Conservation (phyloP, 1,140 invertebrate genomes). For the Camponotus vicinus region DNA sequence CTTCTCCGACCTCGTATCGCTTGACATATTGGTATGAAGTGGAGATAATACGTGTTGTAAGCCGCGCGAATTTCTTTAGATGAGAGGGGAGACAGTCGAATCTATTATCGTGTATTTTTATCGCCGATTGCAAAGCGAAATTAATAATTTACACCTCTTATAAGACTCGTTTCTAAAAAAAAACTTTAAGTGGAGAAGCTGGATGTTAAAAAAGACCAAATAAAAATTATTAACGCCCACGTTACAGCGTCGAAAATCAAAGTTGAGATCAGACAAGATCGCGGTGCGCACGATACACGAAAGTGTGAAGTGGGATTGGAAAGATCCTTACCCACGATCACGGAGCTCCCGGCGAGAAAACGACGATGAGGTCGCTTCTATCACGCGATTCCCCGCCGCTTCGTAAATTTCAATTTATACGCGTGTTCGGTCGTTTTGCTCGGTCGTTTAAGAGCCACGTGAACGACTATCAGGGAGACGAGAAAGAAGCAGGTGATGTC, state of each 20-base stretch:
- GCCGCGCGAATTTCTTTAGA: background rate
- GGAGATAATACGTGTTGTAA: conserved; percentile 23
- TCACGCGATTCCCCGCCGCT: conserved; percentile 74
- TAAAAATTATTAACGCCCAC: background rate
- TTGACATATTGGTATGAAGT: conserved; percentile 47
- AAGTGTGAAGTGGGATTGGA: conserved; percentile 61
- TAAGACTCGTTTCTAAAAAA: background rate
- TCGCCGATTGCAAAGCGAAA: background rate
- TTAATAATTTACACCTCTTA: background rate
- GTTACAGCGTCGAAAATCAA: background rate
- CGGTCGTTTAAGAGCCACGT: conserved; percentile 73
- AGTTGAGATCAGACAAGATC: conserved; percentile 61
- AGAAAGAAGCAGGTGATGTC: conserved; percentile 65
- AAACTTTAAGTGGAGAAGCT: too few relatives aligned
- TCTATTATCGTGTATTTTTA: conserved; percentile 11
- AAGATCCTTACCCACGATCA: conserved; percentile 68
- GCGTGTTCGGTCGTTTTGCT: conserved; percentile 68
- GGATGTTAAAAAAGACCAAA: background rate
- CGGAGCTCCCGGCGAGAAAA: conserved; percentile 51
- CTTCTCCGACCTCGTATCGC: conserved; percentile 25
- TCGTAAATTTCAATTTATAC: conserved; percentile 79
- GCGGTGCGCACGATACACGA: conserved; percentile 54
- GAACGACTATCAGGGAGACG: conserved; percentile 67
- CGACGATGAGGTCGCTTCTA: conserved; percentile 52
- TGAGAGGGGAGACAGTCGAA: background rate